These are phyloP conservation scores for Ferdinandea cuprea DNA, from an alignment of 2,888 invertebrate species.

Conservation along the genomic window DNA sequence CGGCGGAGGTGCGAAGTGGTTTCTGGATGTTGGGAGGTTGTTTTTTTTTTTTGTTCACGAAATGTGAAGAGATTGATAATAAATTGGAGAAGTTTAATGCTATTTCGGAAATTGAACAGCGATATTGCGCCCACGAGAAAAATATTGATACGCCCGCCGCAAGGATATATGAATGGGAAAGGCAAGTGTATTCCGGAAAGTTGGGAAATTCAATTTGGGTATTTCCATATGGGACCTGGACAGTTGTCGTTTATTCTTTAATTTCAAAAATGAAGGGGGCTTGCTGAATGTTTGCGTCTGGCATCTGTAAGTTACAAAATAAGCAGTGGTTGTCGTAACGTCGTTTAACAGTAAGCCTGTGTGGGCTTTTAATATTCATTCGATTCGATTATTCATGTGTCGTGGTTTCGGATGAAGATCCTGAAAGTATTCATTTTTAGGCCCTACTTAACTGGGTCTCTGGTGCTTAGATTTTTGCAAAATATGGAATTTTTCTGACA, in stretches of 20 bases:
- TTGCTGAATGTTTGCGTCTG: no score
- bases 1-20: conserved; percentile 17
- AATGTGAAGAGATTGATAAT: conserved; percentile 54
- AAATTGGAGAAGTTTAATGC: conserved; percentile 61
- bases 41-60: conserved; percentile 3
- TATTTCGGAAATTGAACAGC: conserved; percentile 59
- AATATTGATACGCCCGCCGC: conserved; percentile 16
- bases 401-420: no score
- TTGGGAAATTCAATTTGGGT: conserved; percentile 37
- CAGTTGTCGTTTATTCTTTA: neutral
- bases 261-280: neutral
- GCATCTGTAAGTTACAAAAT: no score
- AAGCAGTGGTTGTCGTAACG: no score
- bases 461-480: no score
- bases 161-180: neutral
- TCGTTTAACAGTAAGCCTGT: no score
- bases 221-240: conserved; percentile 25
- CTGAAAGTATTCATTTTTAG: no score
- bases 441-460: no score
- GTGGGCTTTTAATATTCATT: no score
- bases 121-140: conserved; percentile 29
- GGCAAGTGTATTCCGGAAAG: conserved; percentile 22
- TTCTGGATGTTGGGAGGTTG: neutral
- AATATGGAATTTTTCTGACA: no score
- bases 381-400: no score